These are phyloP conservation scores for Cylindroiulus punctatus DNA, from an alignment of 2,888 invertebrate genomes.

Conservation along the genomic window DNA sequence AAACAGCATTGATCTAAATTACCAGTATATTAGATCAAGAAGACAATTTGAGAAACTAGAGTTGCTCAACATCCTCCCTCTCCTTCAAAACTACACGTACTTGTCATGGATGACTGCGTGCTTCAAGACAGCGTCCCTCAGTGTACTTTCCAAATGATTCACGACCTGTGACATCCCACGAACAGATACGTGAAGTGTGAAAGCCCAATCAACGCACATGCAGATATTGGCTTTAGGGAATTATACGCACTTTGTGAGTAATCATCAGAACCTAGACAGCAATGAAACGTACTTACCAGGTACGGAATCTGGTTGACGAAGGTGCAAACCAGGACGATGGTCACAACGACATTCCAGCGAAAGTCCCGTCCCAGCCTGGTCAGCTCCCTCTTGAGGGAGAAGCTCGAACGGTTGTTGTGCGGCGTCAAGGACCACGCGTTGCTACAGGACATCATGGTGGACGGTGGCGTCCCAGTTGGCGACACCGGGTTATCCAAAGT, in stretches of 20 bases:
- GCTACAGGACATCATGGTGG: slow-evolving; percentile 62
- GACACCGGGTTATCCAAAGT: slow-evolving; percentile 61
- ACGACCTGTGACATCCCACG: not conserved
- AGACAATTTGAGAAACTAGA: too few species aligned
- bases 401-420: slow-evolving; percentile 16
- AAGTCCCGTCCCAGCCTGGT: slow-evolving; percentile 59
- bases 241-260: not conserved
- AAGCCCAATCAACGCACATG: too few species aligned
- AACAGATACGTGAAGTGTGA: too few species aligned
- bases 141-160: not conserved
- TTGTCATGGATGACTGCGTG: too few species aligned
- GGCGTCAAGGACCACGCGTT: slow-evolving; percentile 61
- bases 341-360: slow-evolving; percentile 66
- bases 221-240: too few species aligned
- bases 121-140: too few species aligned
- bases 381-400: slow-evolving; percentile 47
- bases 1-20: too few species aligned
- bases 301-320: slow-evolving; percentile 72
- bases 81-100: not conserved
- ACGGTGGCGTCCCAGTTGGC: slow-evolving; percentile 60
- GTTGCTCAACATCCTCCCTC: not conserved
- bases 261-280: not conserved
- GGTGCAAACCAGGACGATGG: slow-evolving; percentile 71
- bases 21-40: too few species aligned
- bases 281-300: slow-evolving; percentile 69